phyloP scores from a whole-genome alignment of 2,113 vertebrate genomes.

The Cariama cristata region DNA sequence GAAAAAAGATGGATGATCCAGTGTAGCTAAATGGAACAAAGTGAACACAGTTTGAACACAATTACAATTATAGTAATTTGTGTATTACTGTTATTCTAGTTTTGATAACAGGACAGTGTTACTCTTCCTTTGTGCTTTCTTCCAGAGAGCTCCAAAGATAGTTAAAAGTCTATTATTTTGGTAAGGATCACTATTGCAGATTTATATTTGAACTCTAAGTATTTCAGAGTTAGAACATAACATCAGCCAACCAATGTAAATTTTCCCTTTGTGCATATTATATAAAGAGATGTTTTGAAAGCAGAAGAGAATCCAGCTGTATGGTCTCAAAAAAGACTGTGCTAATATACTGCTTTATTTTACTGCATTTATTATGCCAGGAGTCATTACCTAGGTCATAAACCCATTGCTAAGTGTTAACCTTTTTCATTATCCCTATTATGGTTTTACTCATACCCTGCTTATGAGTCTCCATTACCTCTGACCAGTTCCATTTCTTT shows the following conservation, averaged over 20 bases:
- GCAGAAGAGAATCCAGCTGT: background rate
- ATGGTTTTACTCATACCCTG: background rate
- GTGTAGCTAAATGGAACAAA: background rate
- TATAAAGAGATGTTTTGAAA: background rate
- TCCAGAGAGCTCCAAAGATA: background rate
- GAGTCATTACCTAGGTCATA: background rate
- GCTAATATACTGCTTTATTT: background rate
- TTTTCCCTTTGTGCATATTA: background rate
- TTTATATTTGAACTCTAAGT: background rate
- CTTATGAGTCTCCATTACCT: background rate
- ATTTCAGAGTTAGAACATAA: background rate
- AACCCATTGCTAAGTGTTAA: background rate
- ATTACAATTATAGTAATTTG: too few species aligned
- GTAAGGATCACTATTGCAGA: background rate
- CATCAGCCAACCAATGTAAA: background rate
- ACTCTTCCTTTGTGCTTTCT: background rate
- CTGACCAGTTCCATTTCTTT: background rate
- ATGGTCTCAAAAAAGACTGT: background rate
- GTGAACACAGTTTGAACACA: background rate
- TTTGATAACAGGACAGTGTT: background rate
- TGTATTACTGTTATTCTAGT: background rate
- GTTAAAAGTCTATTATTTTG: background rate
- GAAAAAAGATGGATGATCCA: background rate
- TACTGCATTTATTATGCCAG: background rate
- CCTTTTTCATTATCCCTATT: background rate